Conservation (phyloP, 2,113 vertebrate genomes). For the Aphyosemion australe region DNA sequence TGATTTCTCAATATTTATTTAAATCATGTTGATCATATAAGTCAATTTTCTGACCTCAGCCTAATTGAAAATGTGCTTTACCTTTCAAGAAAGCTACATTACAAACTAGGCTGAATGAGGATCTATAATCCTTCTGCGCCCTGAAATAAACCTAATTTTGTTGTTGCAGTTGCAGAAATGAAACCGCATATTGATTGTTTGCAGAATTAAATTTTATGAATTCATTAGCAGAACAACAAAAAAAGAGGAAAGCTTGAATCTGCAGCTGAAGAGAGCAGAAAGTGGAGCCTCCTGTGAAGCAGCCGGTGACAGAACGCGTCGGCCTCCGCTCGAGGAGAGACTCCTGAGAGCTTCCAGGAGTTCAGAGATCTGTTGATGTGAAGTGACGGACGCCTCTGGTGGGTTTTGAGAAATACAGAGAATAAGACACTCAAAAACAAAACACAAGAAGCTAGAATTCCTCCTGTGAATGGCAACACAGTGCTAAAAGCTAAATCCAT, state of each 20-base stretch:
- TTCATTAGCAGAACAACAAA: too few species aligned
- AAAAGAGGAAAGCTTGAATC: background rate
- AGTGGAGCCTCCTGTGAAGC: conserved; percentile 15
- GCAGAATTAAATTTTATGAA: too few species aligned
- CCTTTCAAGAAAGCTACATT: too few species aligned
- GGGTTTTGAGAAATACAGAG: conserved; percentile 41
- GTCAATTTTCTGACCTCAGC: conserved; percentile 16
- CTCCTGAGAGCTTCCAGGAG: conserved; percentile 31
- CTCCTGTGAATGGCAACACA: conserved; percentile 21
- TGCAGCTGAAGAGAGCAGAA: conserved; percentile 14
- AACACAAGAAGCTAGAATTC: conserved; percentile 19
- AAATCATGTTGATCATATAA: background rate
- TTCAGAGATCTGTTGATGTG: conserved; percentile 47
- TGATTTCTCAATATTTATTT: background rate
- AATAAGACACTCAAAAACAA: conserved; percentile 23
- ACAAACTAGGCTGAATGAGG: conserved; percentile 10
- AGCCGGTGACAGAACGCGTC: conserved; percentile 13
- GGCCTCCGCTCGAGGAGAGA: conserved; percentile 38
- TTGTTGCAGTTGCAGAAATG: background rate
- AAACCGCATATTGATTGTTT: too few species aligned
- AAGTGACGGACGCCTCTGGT: conserved; percentile 53
- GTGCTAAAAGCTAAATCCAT: conserved; percentile 17
- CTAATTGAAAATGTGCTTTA: conserved; percentile 41
- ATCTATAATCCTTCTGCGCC: background rate
- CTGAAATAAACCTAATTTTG: background rate